phyloP scores from a whole-genome alignment of 1,140 invertebrate species.

The Temnothorax curvispinosus region DNA sequence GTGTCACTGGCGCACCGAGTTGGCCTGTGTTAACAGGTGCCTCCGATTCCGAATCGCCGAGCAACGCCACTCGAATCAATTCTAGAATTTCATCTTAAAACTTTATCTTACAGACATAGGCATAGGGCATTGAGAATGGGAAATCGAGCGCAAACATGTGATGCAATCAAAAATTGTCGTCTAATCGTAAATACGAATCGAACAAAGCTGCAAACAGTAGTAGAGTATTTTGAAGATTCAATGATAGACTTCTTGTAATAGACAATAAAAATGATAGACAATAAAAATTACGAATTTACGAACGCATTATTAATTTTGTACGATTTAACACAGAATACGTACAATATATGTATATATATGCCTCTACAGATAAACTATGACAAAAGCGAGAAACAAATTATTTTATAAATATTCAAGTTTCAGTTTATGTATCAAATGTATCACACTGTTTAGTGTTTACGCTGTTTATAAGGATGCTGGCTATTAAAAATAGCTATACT shows the following conservation, averaged over 20 bases:
- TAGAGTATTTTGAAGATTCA: neutral
- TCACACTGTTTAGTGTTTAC: no score
- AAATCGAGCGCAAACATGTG: neutral
- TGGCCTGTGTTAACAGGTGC: constrained; percentile 72
- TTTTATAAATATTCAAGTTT: neutral
- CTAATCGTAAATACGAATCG: neutral
- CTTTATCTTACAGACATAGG: no score
- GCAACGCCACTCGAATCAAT: constrained; percentile 21
- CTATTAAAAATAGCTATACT: neutral
- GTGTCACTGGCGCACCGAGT: constrained; percentile 42
- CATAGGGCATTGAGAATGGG: neutral
- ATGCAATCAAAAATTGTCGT: neutral
- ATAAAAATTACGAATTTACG: neutral
- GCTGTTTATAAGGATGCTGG: no score
- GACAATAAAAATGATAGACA: neutral
- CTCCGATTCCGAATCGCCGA: constrained; percentile 65
- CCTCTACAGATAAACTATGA: neutral
- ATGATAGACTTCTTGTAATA: neutral
- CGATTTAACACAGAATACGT: neutral
- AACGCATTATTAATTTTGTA: neutral
- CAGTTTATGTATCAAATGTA: neutral
- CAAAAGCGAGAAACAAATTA: neutral
- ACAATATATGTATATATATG: neutral
- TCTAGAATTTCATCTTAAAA: constrained; percentile 37
- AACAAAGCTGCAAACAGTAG: neutral